These are phyloP conservation scores for Balearica regulorum DNA, from an alignment of 2,797 vertebrate genomes.

Conservation along the genomic window DNA sequence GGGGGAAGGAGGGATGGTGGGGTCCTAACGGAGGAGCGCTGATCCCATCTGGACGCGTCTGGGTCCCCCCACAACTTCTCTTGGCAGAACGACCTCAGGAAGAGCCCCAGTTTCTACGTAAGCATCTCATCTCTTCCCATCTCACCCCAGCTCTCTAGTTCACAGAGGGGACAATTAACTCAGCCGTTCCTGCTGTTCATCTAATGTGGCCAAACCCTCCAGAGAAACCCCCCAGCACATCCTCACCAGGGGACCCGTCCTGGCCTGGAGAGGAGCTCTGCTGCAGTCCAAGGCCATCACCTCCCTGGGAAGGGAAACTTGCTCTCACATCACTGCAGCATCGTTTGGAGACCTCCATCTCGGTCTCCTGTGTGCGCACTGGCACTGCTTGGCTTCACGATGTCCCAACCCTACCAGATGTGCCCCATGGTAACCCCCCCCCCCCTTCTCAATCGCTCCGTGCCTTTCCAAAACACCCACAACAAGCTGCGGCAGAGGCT, in stretches of 20 bases:
- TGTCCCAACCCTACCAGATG: background rate
- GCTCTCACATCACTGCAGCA: background rate
- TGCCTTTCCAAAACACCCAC: background rate
- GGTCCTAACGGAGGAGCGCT: fast-evolving
- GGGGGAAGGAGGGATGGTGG: background rate
- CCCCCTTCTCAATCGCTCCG: background rate
- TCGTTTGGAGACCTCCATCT: background rate
- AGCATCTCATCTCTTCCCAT: background rate
- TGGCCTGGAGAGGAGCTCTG: background rate
- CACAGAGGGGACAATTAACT: background rate
- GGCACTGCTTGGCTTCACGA: background rate
- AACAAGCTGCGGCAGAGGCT: background rate
- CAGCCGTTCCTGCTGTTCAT: fast-evolving
- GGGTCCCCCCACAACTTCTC: background rate
- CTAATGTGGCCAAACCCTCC: background rate
- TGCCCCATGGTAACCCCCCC: background rate
- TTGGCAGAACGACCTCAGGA: background rate
- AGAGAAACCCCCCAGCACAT: background rate
- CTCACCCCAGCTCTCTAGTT: background rate
- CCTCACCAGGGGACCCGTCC: background rate
- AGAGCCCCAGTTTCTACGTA: background rate
- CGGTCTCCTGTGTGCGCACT: fast-evolving
- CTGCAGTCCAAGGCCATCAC: background rate
- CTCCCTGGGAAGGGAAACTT: background rate
- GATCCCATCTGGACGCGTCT: fast-evolving